Evolutionary conservation across 2,113 vertebrate genomes (phyloP), one percentile per base, ranked within the genome.

Genomic region (Apistogramma diplotaenia): DNA sequence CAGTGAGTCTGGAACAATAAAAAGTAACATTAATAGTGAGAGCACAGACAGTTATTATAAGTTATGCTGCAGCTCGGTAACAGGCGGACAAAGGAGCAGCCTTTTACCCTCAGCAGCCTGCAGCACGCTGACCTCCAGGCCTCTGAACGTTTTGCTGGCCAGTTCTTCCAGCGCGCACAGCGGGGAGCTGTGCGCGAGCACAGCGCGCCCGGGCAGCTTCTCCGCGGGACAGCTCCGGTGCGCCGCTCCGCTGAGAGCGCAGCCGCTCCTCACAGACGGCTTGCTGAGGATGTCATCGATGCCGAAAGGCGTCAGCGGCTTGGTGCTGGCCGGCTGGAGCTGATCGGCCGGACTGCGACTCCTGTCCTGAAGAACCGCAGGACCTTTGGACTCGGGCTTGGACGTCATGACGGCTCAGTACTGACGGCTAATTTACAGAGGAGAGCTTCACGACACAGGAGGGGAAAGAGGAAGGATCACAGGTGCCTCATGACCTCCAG

Each of bases 231-330:
- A 95, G 35, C 96, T 96, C 3, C 97, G 96, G 85, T 97, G 97
- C 86, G 96, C 96, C 21, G 96, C 95, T 85, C 96, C 97, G 89
- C 97, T 98, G 82, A 97, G 95, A n/a, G 96, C 95, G 95, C 96
- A 98, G 92, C 96, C 96, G 91, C 96, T 95, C 83, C 97, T 96
- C 88, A 97, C 97, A 1, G 96, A 97, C 58, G 97, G 98, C 83
- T 98, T 99, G 94, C 96, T 98, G 71, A 99, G 96, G 92, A 99
- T 99, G 94, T 99, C 98, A 93, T 98, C 97, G 88, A 99, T 99
- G 94, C 98, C 99, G 95, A 99, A 99, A 29, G 98, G 98, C 19
- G 98, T 99, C 78, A 99, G 94, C 18, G 98, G 98, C 92, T 99
- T 99, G 96, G 98, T 99, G 95, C 98, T 98, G 90, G 96, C 97